Base-by-base conservation (phyloP, 2,888 invertebrate species). In the Netelia melanura region DNA sequence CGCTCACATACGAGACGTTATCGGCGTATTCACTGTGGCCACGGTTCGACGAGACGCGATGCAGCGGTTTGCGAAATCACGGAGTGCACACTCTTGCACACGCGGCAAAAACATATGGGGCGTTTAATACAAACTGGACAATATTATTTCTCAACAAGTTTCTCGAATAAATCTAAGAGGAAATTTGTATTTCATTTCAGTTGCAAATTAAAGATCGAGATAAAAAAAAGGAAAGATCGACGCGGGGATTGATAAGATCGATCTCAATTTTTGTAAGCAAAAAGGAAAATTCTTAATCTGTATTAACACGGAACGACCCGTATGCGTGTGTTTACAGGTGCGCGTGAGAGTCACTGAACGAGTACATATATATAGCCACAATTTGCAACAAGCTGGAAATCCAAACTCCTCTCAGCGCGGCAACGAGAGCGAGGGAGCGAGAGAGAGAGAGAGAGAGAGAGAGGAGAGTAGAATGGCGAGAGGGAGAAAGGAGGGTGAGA, bases 361-460 rank as follows among this genome's bases (percentile, higher is more conserved):
- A 90, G 90, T 88, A 87, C 86, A 87, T 86, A 89, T 89, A 89
- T 70, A 79, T 77, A 85, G 86, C 70, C 86, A 74, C 86, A 43
- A 52, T 25, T 71, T 61, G 70, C 80, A 65, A 54, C 83, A 87
- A 88, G 88, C 89, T 89, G 91, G 91, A 92, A 93, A 93, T 92
- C 91, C 90, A 90, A 91, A 90, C 90, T 89, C 88, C 91, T 30
- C 58, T 25, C 52, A 14, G 65, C 5, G 54, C 48, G 48, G 25
- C 30, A 71, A 48, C 52, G 30, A 62, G 77, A 56, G 72, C 38
- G 17, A 17, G 17, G 0, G 74, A 54, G 43, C 23, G 67, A 44
- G 25, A 25, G 25, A 25, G 25, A 25, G 25, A 25, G 25, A 25
- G 25, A 25, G 25, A 25, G 25, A 25, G 25, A 0, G 25, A 25